Conservation (phyloP, 2,888 invertebrate species). For the Zaprionus bogoriensis region DNA sequence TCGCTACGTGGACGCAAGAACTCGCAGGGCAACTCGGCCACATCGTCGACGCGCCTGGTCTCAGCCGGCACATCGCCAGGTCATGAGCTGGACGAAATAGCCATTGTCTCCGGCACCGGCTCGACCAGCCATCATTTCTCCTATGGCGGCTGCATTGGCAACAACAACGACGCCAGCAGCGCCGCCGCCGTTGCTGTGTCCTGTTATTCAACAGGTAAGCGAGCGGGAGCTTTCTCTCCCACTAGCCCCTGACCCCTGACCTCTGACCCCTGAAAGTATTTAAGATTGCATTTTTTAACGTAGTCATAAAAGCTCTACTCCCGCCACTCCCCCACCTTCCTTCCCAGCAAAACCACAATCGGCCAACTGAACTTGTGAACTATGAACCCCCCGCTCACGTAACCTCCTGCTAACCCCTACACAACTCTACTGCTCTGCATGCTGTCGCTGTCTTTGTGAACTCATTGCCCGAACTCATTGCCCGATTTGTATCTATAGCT, state of each 20-base stretch:
- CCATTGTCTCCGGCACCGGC: conserved; percentile 87
- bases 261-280: no score
- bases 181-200: conserved; percentile 72
- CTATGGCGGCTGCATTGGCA: conserved; percentile 79
- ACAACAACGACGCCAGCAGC: conserved; percentile 72
- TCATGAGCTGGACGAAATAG: conserved; percentile 87
- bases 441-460: conserved; percentile 35
- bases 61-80: conserved; percentile 83
- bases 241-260: no score
- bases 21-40: conserved; percentile 84
- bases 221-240: no score
- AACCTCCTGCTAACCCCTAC: background rate
- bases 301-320: no score
- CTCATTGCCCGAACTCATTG: conserved; percentile 23
- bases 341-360: conserved; percentile 8
- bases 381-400: background rate
- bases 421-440: conserved; percentile 32
- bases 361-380: conserved; percentile 23
- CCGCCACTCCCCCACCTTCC: background rate
- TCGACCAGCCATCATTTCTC: conserved; percentile 82
- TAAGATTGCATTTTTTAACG: no score
- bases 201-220: conserved; percentile 80
- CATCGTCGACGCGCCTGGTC: conserved; percentile 84
- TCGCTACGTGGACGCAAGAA: conserved; percentile 86
- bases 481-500: conserved; percentile 8